These are phyloP conservation scores for Zingel zingel DNA, from an alignment of 2,113 vertebrate genomes.

Conservation along the genomic window DNA sequence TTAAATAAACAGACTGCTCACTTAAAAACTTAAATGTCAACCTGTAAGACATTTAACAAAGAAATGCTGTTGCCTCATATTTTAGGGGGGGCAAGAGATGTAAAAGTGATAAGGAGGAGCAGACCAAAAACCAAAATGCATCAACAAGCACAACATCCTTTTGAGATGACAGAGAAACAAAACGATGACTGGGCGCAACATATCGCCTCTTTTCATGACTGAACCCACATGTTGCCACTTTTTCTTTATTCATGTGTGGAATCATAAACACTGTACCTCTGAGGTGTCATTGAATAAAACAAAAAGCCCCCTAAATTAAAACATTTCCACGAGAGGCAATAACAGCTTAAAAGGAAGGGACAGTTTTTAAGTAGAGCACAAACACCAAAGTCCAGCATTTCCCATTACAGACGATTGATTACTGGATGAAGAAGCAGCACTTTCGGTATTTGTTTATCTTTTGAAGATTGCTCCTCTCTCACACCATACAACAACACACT, in stretches of 20 bases:
- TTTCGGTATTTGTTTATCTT: slow-evolving; percentile 72
- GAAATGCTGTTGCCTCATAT: slow-evolving; percentile 61
- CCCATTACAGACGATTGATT: slow-evolving; percentile 72
- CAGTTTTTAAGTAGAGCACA: slow-evolving; percentile 58
- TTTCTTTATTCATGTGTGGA: slow-evolving; percentile 6
- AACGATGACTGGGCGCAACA: slow-evolving; percentile 50
- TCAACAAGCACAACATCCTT: slow-evolving; percentile 55
- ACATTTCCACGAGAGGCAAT: slow-evolving; percentile 59
- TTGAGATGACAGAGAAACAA: slow-evolving; percentile 56
- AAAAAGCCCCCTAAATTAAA: slow-evolving; percentile 45
- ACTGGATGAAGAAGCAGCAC: slow-evolving; percentile 80
- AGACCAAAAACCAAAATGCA: slow-evolving; percentile 26
- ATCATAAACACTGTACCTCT: slow-evolving; percentile 45
- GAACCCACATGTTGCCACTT: slow-evolving; percentile 25
- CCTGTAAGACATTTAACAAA: slow-evolving; percentile 75
- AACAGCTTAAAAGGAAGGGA: slow-evolving; percentile 51
- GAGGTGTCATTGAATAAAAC: slow-evolving; percentile 23
- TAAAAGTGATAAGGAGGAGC: slow-evolving; percentile 26
- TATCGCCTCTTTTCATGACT: slow-evolving; percentile 32
- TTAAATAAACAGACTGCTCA: slow-evolving; percentile 67
- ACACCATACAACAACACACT: slow-evolving; percentile 33
- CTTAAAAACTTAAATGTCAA: slow-evolving; percentile 65
- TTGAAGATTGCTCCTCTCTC: slow-evolving; percentile 39
- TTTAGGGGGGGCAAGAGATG: slow-evolving; percentile 36
- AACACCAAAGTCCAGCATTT: slow-evolving; percentile 75